Evolutionary conservation across 2,113 vertebrate species (phyloP).

Genomic region (Ginglymostoma cirratum): DNA sequence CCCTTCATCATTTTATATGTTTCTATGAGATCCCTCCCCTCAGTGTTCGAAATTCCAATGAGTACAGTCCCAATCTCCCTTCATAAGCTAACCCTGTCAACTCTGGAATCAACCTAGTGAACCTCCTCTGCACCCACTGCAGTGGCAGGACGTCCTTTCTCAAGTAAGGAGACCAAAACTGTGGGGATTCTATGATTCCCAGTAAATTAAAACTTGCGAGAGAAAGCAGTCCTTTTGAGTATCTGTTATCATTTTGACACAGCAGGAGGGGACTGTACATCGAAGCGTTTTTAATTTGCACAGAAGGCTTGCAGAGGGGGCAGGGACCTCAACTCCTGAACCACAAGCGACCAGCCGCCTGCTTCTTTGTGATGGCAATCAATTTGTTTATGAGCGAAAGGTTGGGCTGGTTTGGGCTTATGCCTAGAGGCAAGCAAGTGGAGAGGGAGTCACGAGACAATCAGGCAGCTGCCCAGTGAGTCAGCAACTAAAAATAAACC

Average conservation of each 20-base stretch:
- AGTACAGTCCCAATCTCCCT: too few relatives aligned
- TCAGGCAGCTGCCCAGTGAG: constrained; percentile 13
- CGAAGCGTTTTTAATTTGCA: background rate
- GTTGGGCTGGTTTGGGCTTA: background rate
- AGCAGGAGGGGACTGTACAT: background rate
- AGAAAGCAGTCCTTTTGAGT: background rate
- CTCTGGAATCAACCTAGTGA: too few relatives aligned
- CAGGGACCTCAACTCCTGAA: background rate
- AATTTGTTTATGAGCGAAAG: constrained; percentile 1
- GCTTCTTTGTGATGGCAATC: background rate
- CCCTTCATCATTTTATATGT: too few relatives aligned
- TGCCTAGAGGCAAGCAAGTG: background rate
- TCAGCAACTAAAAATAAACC: constrained; percentile 10
- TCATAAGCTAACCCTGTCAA: too few relatives aligned
- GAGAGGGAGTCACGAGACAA: constrained; percentile 5
- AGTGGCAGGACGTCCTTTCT: too few relatives aligned
- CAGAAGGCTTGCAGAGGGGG: background rate
- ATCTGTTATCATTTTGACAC: background rate
- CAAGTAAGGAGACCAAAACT: too few relatives aligned
- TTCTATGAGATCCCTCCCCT: too few relatives aligned
- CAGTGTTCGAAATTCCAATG: too few relatives aligned
- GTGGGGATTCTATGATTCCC: too few relatives aligned
- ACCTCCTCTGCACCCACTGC: too few relatives aligned
- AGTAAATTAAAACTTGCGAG: background rate
- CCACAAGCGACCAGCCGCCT: background rate